Evolutionary conservation across 2,888 invertebrate genomes (phyloP).

Genomic region (Rugalucina vietnamica): DNA sequence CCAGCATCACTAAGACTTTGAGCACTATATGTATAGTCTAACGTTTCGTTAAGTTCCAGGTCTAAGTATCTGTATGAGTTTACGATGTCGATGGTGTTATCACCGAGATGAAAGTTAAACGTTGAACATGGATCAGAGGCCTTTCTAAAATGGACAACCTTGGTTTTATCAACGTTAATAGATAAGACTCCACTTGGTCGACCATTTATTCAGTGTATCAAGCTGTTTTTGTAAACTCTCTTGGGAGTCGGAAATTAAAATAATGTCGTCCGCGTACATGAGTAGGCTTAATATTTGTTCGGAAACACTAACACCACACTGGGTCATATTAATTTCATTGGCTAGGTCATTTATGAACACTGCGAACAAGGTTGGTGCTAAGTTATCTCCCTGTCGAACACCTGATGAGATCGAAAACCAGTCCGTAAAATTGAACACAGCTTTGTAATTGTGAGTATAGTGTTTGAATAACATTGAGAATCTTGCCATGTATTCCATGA

Average conservation of each 20-base stretch:
- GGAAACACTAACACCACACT: not conserved
- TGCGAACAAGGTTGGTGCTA: constrained; percentile 23
- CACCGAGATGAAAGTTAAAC: not conserved
- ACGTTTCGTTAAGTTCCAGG: not conserved
- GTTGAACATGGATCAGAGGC: not conserved
- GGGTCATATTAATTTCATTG: not conserved
- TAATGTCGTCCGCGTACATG: constrained; percentile 8
- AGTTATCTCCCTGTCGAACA: constrained; percentile 15
- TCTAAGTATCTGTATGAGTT: not conserved
- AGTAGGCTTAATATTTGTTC: not conserved
- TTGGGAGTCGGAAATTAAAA: not conserved
- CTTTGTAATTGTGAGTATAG: constrained; percentile 22
- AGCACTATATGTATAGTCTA: constrained; percentile 2
- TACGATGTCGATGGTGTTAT: not conserved
- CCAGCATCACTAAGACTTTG: not conserved
- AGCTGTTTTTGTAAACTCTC: not conserved
- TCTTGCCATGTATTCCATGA: constrained; percentile 7
- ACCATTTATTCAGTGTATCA: not conserved
- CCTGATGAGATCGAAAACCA: constrained; percentile 15
- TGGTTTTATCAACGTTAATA: not conserved
- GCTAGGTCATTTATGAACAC: constrained; percentile 21
- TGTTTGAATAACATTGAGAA: not conserved
- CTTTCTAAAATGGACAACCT: not conserved
- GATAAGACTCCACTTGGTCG: not conserved
- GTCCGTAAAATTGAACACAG: constrained; percentile 18